Evolutionary conservation across 30 jellyfish, hydroid and myxozoan species (phyloP).

Genomic region (Phacellophora camtschatica): DNA sequence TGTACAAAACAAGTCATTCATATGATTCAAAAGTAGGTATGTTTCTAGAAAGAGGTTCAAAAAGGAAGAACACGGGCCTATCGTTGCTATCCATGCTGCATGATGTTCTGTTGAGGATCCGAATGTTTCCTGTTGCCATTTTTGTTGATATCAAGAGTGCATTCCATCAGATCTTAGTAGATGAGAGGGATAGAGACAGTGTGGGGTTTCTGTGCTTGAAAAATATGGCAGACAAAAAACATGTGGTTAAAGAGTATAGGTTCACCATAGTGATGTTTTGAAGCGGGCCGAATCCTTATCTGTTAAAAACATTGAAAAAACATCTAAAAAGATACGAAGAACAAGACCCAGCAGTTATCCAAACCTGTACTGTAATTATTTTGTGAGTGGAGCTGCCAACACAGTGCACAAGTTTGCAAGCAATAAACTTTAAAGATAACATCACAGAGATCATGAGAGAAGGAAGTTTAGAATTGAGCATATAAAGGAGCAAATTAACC

Average conservation of each 20-base stretch:
- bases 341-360: slow-evolving; percentile 14
- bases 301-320: slow-evolving; percentile 18
- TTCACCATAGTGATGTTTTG: slow-evolving; percentile 26
- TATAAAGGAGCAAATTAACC: slow-evolving; percentile 7
- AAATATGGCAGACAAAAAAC: background rate
- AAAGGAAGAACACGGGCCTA: background rate
- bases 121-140: slow-evolving; percentile 4
- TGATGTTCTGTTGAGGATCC: slow-evolving; percentile 29
- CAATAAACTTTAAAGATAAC: slow-evolving; percentile 9
- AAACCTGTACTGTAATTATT: slow-evolving; percentile 38
- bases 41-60: background rate
- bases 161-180: slow-evolving; percentile 34
- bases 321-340: slow-evolving; percentile 49
- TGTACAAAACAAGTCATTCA: background rate
- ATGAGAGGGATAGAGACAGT: slow-evolving; percentile 47
- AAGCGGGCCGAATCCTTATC: slow-evolving; percentile 37
- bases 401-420: slow-evolving; percentile 35
- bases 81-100: slow-evolving; percentile 1
- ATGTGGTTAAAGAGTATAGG: slow-evolving; percentile 29
- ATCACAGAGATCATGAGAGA: slow-evolving; percentile 19
- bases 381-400: slow-evolving; percentile 35
- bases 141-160: slow-evolving; percentile 19
- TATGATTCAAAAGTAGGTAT: background rate
- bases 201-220: slow-evolving; percentile 21
- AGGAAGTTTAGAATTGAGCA: slow-evolving; percentile 29